Evolutionary conservation across 2,888 invertebrate genomes (phyloP), one percentile per base, ranked within the genome.

Genomic region (Megaustenia siamemsis): DNA sequence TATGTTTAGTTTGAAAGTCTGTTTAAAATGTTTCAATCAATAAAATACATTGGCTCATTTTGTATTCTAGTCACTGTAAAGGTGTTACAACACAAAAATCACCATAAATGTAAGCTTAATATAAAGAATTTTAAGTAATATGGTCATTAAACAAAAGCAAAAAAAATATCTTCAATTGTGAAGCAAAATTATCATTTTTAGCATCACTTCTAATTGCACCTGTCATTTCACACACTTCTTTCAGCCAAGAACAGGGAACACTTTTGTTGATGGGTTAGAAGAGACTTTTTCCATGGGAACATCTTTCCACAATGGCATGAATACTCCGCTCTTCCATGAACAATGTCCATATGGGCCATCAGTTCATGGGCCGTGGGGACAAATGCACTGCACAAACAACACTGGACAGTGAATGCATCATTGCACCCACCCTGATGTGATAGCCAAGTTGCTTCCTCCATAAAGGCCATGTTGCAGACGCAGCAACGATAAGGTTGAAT

Each of bases 221-320:
- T 32, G 15, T 63, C 28, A 5, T 63, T 32, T 73, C 73, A 83
- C 43, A 60, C n/a, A 69, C 63, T 78, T 60, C 83, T 63, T 68
- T 85, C 85, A 21, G 85, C 81, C 43, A 81, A 24, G 45, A 73
- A 81, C 18, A 85, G 53, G 24, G 85, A 81, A 77, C 85, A 85
- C 75, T 85, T 85, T 38, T 85, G 85, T 63, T 85, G 85, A 81
- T 85, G 85, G n/a, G 85, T 85, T 10, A 85, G 76, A 49, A 85
- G 66, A 18, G 85, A 85, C 60, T 85, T 85, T 76, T 85, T 85
- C 85, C 85, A 85, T 15, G 85, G 85, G 28, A 85, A 85, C 28
- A 63, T 81, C 63, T 85, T 85, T 12, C 85, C 85, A 76, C 85
- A 85, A 43, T 75, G 56, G 49, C 85, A 85, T 10, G 81, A 81